These are phyloP conservation scores for Penaeus monodon DNA, from an alignment of 2,888 invertebrate genomes.

Conservation along the genomic window DNA sequence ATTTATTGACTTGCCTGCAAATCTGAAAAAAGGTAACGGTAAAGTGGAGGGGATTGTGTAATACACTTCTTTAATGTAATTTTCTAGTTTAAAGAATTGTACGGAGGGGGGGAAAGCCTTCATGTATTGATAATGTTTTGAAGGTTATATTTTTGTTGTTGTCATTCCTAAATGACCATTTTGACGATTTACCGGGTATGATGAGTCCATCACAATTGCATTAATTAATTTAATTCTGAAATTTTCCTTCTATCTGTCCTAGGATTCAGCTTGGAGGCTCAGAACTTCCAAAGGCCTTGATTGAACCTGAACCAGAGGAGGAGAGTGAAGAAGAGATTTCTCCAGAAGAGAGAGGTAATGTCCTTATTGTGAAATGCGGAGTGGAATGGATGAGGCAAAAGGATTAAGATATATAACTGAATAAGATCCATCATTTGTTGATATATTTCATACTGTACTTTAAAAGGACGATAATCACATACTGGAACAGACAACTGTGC, in stretches of 20 bases:
- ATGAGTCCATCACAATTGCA: background rate
- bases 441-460: too few species aligned
- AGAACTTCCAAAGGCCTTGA: conserved; percentile 67
- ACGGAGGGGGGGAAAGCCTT: too few species aligned
- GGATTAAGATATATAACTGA: too few species aligned
- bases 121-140: too few species aligned
- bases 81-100: too few species aligned
- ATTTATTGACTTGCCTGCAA: too few species aligned
- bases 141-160: background rate
- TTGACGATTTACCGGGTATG: background rate
- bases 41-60: too few species aligned
- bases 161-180: background rate
- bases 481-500: too few species aligned
- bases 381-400: background rate
- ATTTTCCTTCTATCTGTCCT: conserved; percentile 7
- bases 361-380: background rate
- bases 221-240: background rate
- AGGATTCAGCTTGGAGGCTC: conserved; percentile 67
- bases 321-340: conserved; percentile 75
- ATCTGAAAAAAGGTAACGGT: too few species aligned
- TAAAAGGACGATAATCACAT: too few species aligned
- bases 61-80: too few species aligned
- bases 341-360: conserved; percentile 75
- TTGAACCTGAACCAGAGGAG: conserved; percentile 69
- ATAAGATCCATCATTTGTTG: too few species aligned